A percentile compares a stretch with the other conserved stretches of the same genome.
Conservation (phyloP, 2,797 vertebrate species). For the Acropternis orthonyx region DNA sequence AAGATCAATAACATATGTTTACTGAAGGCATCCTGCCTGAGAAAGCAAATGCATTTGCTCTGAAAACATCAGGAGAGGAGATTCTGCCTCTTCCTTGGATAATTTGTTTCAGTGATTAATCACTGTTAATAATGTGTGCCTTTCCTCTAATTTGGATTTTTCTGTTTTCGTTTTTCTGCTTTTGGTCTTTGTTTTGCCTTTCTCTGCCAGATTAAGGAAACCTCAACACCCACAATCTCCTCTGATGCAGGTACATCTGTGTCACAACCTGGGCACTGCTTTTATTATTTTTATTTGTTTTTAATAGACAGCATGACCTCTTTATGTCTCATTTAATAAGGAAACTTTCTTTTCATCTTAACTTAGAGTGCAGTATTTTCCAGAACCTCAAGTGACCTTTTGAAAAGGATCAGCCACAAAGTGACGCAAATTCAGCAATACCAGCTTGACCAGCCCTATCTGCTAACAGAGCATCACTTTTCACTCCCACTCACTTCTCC, state of each 20-base stretch:
- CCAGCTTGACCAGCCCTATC: background rate
- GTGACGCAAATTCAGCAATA: background rate
- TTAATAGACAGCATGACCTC: conserved; percentile 2
- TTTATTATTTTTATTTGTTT: background rate
- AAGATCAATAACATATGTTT: background rate
- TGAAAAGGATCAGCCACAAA: background rate
- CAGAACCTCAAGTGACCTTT: conserved; percentile 31
- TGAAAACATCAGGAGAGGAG: background rate
- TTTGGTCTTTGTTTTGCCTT: background rate
- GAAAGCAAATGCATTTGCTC: background rate
- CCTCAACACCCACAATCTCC: background rate
- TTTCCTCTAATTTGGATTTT: conserved; percentile 2
- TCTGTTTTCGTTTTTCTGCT: background rate
- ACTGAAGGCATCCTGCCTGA: background rate
- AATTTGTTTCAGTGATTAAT: conserved; percentile 51
- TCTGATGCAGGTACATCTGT: background rate
- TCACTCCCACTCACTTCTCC: background rate
- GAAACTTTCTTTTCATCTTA: background rate
- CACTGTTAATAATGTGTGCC: background rate
- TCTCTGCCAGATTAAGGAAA: background rate
- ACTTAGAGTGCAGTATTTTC: background rate
- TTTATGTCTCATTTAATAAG: conserved; percentile 49
- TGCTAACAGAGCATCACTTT: background rate
- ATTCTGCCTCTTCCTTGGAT: background rate
- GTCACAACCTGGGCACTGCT: background rate